Percentiles rank a stretch among this genome's conserved stretches.
Conservation (phyloP, 2,113 vertebrate genomes). For the Heterochromis multidens region DNA sequence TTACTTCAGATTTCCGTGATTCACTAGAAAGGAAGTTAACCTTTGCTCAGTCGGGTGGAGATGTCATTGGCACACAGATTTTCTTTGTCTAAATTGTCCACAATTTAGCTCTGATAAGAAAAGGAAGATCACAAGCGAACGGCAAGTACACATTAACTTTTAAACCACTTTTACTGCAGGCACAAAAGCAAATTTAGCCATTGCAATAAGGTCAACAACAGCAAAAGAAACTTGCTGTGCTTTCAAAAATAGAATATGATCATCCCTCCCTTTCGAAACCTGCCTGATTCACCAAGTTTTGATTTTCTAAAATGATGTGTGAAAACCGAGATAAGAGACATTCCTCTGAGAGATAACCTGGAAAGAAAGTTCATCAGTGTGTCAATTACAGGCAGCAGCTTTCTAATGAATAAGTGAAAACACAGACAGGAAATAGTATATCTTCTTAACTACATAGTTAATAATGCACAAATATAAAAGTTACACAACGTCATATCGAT, state of each 20-base stretch:
- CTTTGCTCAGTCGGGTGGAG: slow-evolving; percentile 34
- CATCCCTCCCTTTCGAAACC: not conserved
- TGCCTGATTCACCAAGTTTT: not conserved
- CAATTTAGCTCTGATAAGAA: slow-evolving; percentile 39
- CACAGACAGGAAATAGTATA: not conserved
- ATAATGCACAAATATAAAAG: not conserved
- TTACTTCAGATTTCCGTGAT: slow-evolving; percentile 5
- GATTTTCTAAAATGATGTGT: slow-evolving; percentile 13
- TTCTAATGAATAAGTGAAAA: not conserved
- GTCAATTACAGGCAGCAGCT: not conserved
- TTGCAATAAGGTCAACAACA: not conserved
- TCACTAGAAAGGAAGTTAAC: slow-evolving; percentile 55
- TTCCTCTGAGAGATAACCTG: slow-evolving; percentile 53
- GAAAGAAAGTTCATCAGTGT: not conserved
- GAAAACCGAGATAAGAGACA: slow-evolving; percentile 51
- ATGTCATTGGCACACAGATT: slow-evolving; percentile 1
- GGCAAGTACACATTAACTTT: not conserved
- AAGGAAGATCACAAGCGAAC: slow-evolving; percentile 22
- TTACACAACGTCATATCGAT: not conserved
- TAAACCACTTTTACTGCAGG: slow-evolving; percentile 28
- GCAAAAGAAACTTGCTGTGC: slow-evolving; percentile 1
- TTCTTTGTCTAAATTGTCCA: slow-evolving; percentile 18
- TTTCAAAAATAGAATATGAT: not conserved
- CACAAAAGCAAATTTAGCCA: not conserved
- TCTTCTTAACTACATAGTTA: not conserved